Evolutionary conservation across 2,113 vertebrate species (phyloP).

Genomic region (Sander vitreus): DNA sequence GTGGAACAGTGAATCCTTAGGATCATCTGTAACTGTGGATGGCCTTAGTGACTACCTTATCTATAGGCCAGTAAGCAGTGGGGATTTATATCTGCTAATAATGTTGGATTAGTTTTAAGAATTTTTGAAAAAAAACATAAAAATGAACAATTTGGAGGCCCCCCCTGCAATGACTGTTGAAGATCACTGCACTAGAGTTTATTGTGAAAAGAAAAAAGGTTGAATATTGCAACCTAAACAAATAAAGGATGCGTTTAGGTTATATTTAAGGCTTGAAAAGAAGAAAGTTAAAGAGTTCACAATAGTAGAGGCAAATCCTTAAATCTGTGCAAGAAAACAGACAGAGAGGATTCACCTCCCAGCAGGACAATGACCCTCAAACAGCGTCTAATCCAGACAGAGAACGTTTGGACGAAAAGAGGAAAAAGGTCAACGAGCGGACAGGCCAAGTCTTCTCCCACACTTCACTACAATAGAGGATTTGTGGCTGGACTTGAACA

Average conservation of each 20-base stretch:
- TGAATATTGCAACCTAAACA: neutral
- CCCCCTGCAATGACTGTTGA: no score
- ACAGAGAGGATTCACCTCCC: neutral
- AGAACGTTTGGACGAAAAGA: neutral
- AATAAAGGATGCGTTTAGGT: neutral
- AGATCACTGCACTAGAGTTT: neutral
- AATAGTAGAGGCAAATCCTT: neutral
- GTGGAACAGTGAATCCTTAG: no score
- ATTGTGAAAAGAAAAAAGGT: neutral
- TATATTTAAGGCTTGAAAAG: neutral
- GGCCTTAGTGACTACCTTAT: no score
- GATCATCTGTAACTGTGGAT: no score
- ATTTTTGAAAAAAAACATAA: no score
- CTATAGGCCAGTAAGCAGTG: no score
- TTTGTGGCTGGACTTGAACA: neutral
- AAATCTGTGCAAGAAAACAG: neutral
- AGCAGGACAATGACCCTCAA: constrained; percentile 19
- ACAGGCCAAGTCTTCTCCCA: constrained; percentile 33
- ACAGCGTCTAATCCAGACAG: neutral
- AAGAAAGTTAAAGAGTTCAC: neutral
- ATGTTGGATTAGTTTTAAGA: no score
- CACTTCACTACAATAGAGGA: constrained; percentile 1
- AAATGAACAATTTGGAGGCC: no score
- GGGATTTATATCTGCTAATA: no score
- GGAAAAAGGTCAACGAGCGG: constrained; percentile 6